A percentile compares a stretch with the other conserved stretches of the same genome.
Conservation (phyloP, 2,888 invertebrate genomes). For the Drosophila crucigera region DNA sequence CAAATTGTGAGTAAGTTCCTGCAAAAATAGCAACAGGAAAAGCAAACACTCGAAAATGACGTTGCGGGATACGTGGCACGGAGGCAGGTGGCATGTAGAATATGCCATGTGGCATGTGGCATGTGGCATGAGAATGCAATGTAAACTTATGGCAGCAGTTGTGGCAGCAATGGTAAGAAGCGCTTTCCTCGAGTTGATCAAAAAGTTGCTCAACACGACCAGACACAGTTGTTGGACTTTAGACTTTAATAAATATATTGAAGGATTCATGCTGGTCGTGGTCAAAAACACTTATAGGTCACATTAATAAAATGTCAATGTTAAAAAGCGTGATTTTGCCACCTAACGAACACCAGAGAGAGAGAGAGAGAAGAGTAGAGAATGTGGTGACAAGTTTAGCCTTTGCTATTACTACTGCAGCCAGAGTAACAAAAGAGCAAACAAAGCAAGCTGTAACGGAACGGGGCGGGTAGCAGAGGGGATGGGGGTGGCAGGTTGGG, state of each 20-base stretch:
- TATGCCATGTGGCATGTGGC: background rate
- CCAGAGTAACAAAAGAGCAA: constrained; percentile 39
- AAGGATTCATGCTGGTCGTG: constrained; percentile 7
- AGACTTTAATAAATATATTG: constrained; percentile 2
- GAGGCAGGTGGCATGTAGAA: background rate
- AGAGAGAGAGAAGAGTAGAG: background rate
- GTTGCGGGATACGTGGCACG: constrained; percentile 23
- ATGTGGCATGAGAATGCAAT: constrained; percentile 7
- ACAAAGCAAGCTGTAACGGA: constrained; percentile 41
- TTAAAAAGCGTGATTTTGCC: constrained; percentile 77
- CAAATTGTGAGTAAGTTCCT: constrained; percentile 74
- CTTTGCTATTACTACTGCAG: constrained; percentile 26
- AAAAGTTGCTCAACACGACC: constrained; percentile 49
- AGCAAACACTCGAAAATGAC: constrained; percentile 52
- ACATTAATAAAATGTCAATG: constrained; percentile 80
- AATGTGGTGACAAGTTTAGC: constrained; percentile 15
- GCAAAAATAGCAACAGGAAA: constrained; percentile 69
- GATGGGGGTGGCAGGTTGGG: background rate
- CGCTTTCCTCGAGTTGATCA: constrained; percentile 63
- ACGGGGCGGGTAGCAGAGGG: background rate
- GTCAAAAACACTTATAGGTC: constrained; percentile 62
- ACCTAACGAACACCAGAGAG: constrained; percentile 40
- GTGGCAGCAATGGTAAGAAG: constrained; percentile 1
- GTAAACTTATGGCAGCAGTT: background rate
- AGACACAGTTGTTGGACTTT: background rate